phyloP scores from a whole-genome alignment of 2,113 vertebrate species.

The Myrmecophaga tridactyla region DNA sequence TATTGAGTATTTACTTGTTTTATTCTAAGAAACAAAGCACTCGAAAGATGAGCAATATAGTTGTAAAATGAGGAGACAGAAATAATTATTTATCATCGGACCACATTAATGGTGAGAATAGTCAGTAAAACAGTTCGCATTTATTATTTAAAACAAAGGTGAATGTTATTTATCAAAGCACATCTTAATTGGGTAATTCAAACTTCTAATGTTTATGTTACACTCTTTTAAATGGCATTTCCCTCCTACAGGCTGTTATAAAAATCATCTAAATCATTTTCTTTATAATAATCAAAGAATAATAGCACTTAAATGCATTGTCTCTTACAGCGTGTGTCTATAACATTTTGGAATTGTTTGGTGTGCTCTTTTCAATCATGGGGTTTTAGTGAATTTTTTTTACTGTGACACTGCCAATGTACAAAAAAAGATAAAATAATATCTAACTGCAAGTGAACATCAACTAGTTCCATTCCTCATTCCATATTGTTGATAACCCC shows the following conservation, averaged over 20 bases:
- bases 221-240: not conserved
- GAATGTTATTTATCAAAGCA: not conserved
- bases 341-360: not conserved
- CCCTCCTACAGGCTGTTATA: not conserved
- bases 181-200: not conserved
- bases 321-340: not conserved
- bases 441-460: too few relatives aligned
- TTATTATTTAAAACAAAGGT: not conserved
- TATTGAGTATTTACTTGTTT: not conserved
- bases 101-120: accelerated
- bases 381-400: not conserved
- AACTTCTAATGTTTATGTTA: not conserved
- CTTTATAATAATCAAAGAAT: not conserved
- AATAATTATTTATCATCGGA: accelerated
- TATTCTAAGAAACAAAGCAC: not conserved
- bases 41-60: not conserved
- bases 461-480: too few relatives aligned
- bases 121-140: not conserved
- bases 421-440: constrained; percentile 22
- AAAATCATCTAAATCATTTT: not conserved
- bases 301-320: not conserved
- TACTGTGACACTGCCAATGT: not conserved
- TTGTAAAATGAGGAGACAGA: not conserved
- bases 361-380: not conserved
- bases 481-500: too few relatives aligned